Conservation (phyloP, 2,888 invertebrate genomes). For the Beris morrisii region DNA sequence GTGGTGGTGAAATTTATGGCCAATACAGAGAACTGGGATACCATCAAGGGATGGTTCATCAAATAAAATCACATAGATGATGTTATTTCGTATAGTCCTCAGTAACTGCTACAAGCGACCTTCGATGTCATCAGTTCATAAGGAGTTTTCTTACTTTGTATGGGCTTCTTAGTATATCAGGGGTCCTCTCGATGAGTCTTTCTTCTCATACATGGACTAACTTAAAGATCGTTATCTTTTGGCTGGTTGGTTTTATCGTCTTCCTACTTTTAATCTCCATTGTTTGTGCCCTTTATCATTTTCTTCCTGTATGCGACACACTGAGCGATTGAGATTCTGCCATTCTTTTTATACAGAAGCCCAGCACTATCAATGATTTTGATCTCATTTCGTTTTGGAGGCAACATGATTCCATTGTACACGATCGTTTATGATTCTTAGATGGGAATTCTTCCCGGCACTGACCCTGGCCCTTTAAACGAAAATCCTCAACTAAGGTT, state of each 20-base stretch:
- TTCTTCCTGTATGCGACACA: conserved; percentile 31
- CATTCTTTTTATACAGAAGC: conserved; percentile 26
- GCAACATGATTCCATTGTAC: conserved; percentile 29
- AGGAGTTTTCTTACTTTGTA: background rate
- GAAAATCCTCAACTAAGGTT: background rate
- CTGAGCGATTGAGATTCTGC: conserved; percentile 21
- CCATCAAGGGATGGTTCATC: conserved; percentile 7
- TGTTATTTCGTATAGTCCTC: too few species aligned
- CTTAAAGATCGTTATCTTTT: conserved; percentile 22
- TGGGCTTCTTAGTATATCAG: conserved; percentile 8
- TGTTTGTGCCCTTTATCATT: conserved; percentile 30
- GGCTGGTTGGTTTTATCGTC: conserved; percentile 32
- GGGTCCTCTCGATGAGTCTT: conserved; percentile 8
- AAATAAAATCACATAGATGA: conserved; percentile 5
- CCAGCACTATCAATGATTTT: conserved; percentile 29
- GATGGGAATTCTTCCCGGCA: conserved; percentile 10
- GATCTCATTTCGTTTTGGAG: conserved; percentile 32
- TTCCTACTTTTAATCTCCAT: conserved; percentile 32
- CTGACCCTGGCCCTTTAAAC: too few species aligned
- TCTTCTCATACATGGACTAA: conserved; percentile 19
- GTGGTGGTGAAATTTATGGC: conserved; percentile 22
- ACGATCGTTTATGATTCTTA: conserved; percentile 25
- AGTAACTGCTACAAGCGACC: too few species aligned
- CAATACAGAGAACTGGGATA: conserved; percentile 16
- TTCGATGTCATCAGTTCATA: conserved; percentile 17